Evolutionary conservation across 1,140 invertebrate genomes (phyloP), one percentile per base, ranked within the genome.

Genomic region (Lepidurus couesii): DNA sequence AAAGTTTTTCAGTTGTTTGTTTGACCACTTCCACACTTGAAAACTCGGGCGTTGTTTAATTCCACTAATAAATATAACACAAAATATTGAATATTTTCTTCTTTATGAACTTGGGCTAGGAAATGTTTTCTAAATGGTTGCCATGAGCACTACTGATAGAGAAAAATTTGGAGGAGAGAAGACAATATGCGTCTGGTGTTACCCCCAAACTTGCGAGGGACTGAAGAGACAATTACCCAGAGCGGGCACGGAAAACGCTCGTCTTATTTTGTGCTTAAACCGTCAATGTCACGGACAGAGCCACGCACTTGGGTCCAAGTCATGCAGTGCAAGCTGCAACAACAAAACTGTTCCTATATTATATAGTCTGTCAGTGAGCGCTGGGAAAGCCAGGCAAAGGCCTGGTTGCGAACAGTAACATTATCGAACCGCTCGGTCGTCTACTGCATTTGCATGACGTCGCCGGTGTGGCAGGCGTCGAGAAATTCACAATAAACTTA

Each of bases 271-370:
- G 53, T 21, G n/a, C 53, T 65, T 65, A 65, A 47, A 65, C 53
- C 53, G 53, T 65, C 53, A 65, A 65, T 65, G 53, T 65, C 53
- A 65, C 53, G 53, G 53, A 21, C 53, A 9, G 53, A 65, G 53
- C 16, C 53, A 65, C 53, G 53, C 53, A 65, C 53, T 65, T 9
- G 53, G 53, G 16, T 65, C 53, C 53, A 65, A 65, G 53, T 65
- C 53, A 65, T 65, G 53, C 53, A 65, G 53, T 65, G 53, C 53
- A 65, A 65, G 53, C 53, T 65, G 53, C 53, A 65, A 65, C n/a
- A 65, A 65, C 53, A 65, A 65, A 65, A 65, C 53, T 65, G 53
- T 65, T 16, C 16, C 13, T 65, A 9, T 65, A 3, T 13, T n/a
- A 9, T 13, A 65, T 7, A n/a, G 53, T 65, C 5, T n/a, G 53